These are phyloP conservation scores for Zele albiditarsus DNA, from an alignment of 2,888 invertebrate species.

Conservation along the genomic window DNA sequence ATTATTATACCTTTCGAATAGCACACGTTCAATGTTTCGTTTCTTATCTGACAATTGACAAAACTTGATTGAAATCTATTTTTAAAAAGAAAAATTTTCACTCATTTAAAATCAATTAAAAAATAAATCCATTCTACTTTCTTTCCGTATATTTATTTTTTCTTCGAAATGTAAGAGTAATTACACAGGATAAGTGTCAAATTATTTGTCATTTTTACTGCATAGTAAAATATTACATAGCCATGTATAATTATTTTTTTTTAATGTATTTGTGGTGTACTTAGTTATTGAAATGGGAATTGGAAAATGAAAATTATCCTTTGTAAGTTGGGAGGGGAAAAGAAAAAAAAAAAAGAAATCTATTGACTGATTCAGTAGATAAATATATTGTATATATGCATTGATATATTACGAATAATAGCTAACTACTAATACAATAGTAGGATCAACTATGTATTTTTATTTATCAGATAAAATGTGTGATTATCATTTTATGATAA, in stretches of 20 bases:
- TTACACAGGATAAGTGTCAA: neutral
- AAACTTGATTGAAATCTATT: neutral
- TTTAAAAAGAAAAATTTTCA: neutral
- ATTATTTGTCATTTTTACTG: neutral
- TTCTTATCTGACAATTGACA: neutral
- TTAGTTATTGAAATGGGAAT: no score
- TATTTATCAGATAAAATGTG: neutral
- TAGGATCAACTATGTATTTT: neutral
- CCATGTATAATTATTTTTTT: no score
- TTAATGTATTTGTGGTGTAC: no score
- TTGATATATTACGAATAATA: neutral
- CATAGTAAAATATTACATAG: no score
- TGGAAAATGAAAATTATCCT: no score
- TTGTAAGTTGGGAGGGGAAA: neutral
- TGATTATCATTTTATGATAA: conserved; percentile 8
- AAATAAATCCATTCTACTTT: neutral
- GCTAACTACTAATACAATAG: neutral
- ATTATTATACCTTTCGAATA: neutral
- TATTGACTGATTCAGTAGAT: neutral
- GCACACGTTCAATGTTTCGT: neutral
- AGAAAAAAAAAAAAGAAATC: neutral
- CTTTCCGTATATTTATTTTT: neutral
- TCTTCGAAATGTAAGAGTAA: neutral
- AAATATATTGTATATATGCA: neutral
- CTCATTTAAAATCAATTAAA: neutral